phyloP scores from a whole-genome alignment of 2,888 invertebrate species.

The Agelastica alni region DNA sequence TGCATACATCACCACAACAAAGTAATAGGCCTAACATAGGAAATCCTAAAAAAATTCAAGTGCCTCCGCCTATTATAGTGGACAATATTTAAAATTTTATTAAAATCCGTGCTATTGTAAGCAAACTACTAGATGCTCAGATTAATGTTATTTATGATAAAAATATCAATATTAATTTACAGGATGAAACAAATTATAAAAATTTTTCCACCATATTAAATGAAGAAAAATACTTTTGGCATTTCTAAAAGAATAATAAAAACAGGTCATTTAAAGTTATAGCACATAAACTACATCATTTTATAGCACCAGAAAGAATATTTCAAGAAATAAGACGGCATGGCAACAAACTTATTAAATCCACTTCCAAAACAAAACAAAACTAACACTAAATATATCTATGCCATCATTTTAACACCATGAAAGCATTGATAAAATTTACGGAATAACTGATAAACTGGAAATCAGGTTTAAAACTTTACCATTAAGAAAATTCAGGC shows the following conservation, averaged over 20 bases:
- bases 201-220: background rate
- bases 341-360: background rate
- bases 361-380: background rate
- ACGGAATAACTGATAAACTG: background rate
- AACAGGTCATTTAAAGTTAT: too few relatives aligned
- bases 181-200: background rate
- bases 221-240: background rate
- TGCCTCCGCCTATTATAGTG: background rate
- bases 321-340: background rate
- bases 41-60: background rate
- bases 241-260: background rate
- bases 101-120: background rate
- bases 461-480: background rate
- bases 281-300: too few relatives aligned
- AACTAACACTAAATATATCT: background rate
- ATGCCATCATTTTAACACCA: background rate
- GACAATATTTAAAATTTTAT: background rate
- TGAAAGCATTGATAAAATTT: background rate
- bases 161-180: background rate
- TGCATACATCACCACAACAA: background rate
- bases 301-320: too few relatives aligned
- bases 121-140: background rate
- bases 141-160: background rate
- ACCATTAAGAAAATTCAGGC: background rate
- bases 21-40: background rate